Conservation (phyloP, 2,797 vertebrate species). For the Poeciliopsis presidionis region DNA sequence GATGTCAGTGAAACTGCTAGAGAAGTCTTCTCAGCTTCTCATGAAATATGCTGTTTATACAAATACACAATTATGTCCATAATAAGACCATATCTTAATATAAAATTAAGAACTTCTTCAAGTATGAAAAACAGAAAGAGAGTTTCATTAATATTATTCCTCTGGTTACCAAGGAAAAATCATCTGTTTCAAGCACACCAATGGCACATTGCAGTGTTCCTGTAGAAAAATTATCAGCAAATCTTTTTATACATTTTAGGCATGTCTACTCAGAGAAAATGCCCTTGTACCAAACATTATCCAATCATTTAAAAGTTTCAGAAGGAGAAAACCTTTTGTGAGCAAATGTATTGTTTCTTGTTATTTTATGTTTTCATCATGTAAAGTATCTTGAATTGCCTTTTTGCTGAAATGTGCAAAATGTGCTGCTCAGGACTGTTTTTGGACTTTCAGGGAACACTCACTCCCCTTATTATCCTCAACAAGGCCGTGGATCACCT, state of each 20-base stretch:
- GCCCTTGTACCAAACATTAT: no score
- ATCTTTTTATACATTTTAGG: no score
- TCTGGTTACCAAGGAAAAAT: background rate
- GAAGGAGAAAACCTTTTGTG: no score
- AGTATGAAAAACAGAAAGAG: background rate
- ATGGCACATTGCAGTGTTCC: background rate
- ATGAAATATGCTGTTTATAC: background rate
- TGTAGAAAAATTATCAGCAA: no score
- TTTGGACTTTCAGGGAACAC: background rate
- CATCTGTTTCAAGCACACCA: background rate
- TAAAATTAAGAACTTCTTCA: background rate
- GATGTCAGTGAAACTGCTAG: no score
- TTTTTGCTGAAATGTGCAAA: no score
- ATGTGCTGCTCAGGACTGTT: background rate
- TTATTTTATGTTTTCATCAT: no score
- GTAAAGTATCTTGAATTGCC: no score
- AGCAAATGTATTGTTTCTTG: no score
- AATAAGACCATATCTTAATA: background rate
- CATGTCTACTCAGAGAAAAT: no score
- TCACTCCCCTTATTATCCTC: background rate
- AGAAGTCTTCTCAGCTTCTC: no score
- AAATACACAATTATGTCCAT: background rate
- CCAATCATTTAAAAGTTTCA: no score
- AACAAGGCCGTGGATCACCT: background rate
- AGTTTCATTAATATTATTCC: background rate